Conservation (phyloP, 2,797 vertebrate species). For the Tragelaphus eurycerus region DNA sequence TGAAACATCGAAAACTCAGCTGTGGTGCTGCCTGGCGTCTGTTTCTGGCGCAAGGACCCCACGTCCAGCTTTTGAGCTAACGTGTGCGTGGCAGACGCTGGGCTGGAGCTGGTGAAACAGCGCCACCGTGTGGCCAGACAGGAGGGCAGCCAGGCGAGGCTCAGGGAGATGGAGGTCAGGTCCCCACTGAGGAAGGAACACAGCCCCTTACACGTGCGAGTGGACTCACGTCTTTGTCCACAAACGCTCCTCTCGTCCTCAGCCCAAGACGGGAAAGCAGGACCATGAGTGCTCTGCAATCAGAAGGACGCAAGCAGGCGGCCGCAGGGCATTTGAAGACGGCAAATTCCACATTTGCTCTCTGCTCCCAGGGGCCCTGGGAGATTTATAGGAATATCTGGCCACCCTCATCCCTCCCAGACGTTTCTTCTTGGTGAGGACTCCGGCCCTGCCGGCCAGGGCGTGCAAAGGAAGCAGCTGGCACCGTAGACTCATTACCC, state of each 20-base stretch:
- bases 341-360: neutral
- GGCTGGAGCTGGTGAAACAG: neutral
- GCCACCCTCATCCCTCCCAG: neutral
- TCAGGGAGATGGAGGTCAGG: neutral
- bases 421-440: neutral
- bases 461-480: neutral
- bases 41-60: neutral
- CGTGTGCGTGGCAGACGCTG: fast-evolving
- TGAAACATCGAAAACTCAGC: neutral
- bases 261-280: neutral
- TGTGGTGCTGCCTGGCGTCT: neutral
- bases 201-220: neutral
- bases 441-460: neutral
- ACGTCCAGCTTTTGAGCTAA: neutral
- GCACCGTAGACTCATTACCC: neutral
- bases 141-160: neutral
- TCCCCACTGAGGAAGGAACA: neutral
- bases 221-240: neutral
- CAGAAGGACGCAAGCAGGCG: neutral
- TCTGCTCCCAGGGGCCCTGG: neutral
- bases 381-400: neutral
- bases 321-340: neutral
- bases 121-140: slow-evolving; percentile 17
- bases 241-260: neutral
- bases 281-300: neutral